phyloP scores from a whole-genome alignment of 2,113 vertebrate species.

The Pseudopipra pipra region DNA sequence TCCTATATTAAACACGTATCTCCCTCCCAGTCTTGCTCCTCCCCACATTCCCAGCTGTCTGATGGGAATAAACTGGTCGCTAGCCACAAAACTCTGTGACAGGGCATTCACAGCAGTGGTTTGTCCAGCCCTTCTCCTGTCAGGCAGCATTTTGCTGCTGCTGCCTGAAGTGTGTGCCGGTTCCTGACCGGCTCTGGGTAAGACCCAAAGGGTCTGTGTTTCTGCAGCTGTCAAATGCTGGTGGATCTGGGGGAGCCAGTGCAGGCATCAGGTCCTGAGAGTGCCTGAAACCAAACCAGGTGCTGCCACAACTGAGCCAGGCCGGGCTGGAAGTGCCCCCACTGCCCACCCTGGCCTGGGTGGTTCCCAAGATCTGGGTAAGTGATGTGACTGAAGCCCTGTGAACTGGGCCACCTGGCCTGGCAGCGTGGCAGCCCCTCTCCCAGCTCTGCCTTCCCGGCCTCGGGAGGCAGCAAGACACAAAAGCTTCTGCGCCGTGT shows the following conservation, averaged over 20 bases:
- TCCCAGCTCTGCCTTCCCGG: background rate
- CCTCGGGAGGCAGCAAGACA: background rate
- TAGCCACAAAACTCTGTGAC: background rate
- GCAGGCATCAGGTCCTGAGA: background rate
- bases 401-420: background rate
- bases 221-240: background rate
- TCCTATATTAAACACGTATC: accelerated
- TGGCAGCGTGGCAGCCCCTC: background rate
- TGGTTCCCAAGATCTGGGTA: accelerated
- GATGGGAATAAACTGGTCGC: background rate
- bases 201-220: background rate
- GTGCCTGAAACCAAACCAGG: background rate
- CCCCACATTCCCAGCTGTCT: background rate
- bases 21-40: background rate
- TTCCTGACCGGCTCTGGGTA: background rate
- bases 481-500: background rate
- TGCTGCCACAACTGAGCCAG: background rate
- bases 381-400: accelerated
- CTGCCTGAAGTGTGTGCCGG: accelerated
- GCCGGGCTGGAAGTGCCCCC: background rate
- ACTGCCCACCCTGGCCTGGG: background rate
- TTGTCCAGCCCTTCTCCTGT: background rate
- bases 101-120: accelerated
- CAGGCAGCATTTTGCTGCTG: accelerated
- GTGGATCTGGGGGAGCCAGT: accelerated